Conservation (phyloP, 1,140 invertebrate genomes). For the Drosophila baimaii region DNA sequence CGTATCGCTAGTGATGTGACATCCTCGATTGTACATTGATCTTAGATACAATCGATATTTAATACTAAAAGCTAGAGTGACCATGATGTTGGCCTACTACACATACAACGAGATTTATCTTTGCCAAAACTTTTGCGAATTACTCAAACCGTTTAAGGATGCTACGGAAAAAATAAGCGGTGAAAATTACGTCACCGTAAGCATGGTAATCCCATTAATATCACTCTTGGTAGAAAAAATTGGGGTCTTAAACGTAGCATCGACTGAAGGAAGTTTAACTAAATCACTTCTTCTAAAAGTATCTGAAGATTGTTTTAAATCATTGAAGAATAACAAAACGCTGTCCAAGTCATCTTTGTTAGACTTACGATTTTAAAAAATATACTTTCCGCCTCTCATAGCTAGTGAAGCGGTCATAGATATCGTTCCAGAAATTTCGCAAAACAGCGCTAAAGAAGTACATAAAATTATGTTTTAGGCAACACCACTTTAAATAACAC, state of each 20-base stretch:
- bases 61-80: too few relatives aligned
- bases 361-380: constrained; percentile 6
- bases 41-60: too few relatives aligned
- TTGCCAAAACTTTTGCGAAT: constrained; percentile 18
- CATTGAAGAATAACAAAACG: constrained; percentile 4
- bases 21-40: too few relatives aligned
- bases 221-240: constrained; percentile 18
- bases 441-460: constrained; percentile 1
- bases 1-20: too few relatives aligned
- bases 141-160: constrained; percentile 17
- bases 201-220: constrained; percentile 22
- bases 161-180: constrained; percentile 21
- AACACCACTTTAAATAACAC: background rate
- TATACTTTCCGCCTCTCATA: constrained; percentile 3
- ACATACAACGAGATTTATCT: background rate
- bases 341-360: constrained; percentile 7
- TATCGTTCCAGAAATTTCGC: background rate
- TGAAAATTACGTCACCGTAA: constrained; percentile 24
- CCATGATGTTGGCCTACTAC: too few relatives aligned
- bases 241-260: constrained; percentile 10
- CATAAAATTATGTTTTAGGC: background rate
- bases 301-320: constrained; percentile 2
- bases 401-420: constrained; percentile 3
- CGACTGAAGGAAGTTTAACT: background rate
- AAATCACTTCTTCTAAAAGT: constrained; percentile 5